Evolutionary conservation across 2,888 invertebrate genomes (phyloP), one percentile per base, ranked within the genome.

Genomic region (Pachydiplax longipennis): DNA sequence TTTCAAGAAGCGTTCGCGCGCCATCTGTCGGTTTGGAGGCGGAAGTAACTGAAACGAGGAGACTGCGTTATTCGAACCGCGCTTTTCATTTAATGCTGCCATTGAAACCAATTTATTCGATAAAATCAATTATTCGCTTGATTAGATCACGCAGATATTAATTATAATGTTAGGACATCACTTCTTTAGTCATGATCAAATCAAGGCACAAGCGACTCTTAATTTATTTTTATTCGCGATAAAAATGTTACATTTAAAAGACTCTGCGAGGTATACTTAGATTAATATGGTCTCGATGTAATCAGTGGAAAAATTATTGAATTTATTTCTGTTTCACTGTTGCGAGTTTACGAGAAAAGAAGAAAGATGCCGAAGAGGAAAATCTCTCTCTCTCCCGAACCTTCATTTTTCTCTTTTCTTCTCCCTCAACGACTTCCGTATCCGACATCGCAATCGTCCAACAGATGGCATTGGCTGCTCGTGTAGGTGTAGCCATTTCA

Each of bases 391-490:
- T 18, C 13, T 2, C 15, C 35, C 40, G 18, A 1, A 13, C 22
- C 37, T 61, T 35, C 35, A 25, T 37, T 22, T 61, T 35, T 61
- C 87, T 22, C 35, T 87, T 61, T 87, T n/a, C 87, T n/a, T 61
- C 37, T 61, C 37, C 37, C 61, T 37, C 25, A 61, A 61, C 61
- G 37, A 35, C 87, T 37, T 87, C 87, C 61, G 87, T 58, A 87
- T 87, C 87, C 87, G 37, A 37, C 87, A 58, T 61, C 61, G n/a
- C 37, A 37, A 37, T 87, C 65, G 61, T 37, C 87, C 87, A 87
- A 87, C 87, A 87, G 87, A 87, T 87, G 87, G 87, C 87, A 87
- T 87, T 87, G n/a, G 87, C 87, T 87, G 61, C n/a, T 37, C 87
- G 87, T 87, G 87, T 87, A 87, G 87, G 87, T 87, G 87, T 87